phyloP scores from a whole-genome alignment of 1,140 invertebrate species.

The Dendrolimus kikuchii region DNA sequence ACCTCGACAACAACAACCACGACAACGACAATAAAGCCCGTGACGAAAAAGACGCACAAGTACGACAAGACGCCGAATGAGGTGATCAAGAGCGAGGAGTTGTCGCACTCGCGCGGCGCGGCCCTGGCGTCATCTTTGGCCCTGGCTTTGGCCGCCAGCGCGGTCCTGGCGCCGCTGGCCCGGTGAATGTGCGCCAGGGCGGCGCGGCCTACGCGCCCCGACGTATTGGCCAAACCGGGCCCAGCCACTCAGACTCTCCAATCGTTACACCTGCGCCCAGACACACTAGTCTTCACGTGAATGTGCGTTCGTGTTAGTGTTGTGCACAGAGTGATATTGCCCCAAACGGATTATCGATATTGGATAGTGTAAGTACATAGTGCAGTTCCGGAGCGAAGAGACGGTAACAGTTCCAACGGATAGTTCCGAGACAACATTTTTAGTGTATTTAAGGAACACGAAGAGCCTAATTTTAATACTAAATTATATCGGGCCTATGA shows the following conservation, averaged over 20 bases:
- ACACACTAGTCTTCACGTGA: constrained; percentile 64
- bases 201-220: constrained; percentile 45
- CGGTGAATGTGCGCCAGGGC: constrained; percentile 67
- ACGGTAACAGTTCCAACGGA: constrained; percentile 6
- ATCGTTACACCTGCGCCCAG: constrained; percentile 50
- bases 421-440: neutral
- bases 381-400: constrained; percentile 36
- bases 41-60: constrained; percentile 78
- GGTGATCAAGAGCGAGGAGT: constrained; percentile 92
- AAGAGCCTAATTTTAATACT: constrained; percentile 54
- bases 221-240: constrained; percentile 55
- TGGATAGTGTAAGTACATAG: constrained; percentile 8
- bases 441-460: constrained; percentile 1
- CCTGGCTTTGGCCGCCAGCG: constrained; percentile 52
- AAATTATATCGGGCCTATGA: constrained; percentile 55
- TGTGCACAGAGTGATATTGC: constrained; percentile 27
- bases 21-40: constrained; percentile 59
- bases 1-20: constrained; percentile 56
- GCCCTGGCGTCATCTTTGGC: constrained; percentile 56
- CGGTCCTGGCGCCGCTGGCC: constrained; percentile 56
- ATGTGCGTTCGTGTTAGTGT: constrained; percentile 27
- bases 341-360: constrained; percentile 12
- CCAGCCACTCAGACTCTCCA: constrained; percentile 55
- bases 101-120: constrained; percentile 77
- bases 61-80: constrained; percentile 92